Evolutionary conservation across 2,888 invertebrate species (phyloP), one percentile per base, ranked within the genome.

Genomic region (Nemotelus pantherinus): DNA sequence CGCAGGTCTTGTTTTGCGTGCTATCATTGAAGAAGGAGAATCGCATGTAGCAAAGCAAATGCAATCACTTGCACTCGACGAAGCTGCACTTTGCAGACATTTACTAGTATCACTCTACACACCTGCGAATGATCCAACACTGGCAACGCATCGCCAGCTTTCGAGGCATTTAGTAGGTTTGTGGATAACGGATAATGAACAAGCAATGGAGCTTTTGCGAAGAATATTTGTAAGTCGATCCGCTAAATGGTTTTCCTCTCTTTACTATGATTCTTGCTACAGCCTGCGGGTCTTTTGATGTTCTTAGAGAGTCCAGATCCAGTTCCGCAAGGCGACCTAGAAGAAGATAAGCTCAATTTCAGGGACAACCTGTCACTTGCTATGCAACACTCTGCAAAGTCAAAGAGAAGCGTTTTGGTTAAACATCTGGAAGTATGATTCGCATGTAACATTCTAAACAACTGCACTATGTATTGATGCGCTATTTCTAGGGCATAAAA

Each of bases 11-110:
- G 95, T 99, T 68, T 95, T 99, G 93, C 92, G 98, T 80, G 99
- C 99, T 41, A 91, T 99, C 47, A 98, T 99, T 76, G 99, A 99
- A 88, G 99, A 99, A 87, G 98, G 98, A 2, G 94, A 95, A 81
- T 90, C 93, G n/a, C 93, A 94, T 83, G 94, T 97, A 10, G 96
- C 98, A 0, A 91, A 94, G 48, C 93, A 94, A 83, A 98, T 99
- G 97, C 99, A 98, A 88, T 93, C 95, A 71, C 89, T 99, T 80
- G 97, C 99, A 0, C 88, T 99, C 75, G 96, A 96, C 2, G 99
- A 99, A 88, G 99, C 98, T 2, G 98, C 99, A 0, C 88, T 99
- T 76, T 96, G 98, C 7, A 90, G 96, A 3, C 99, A 99, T 88
- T 88, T 99, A 80, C 89, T 97, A 80, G 92, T 95, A 63, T 96